A percentile compares a stretch with the other conserved stretches of the same genome.
Evolutionary conservation across 2,888 invertebrate genomes (phyloP).

Genomic region (Podotricha telesiphe): DNA sequence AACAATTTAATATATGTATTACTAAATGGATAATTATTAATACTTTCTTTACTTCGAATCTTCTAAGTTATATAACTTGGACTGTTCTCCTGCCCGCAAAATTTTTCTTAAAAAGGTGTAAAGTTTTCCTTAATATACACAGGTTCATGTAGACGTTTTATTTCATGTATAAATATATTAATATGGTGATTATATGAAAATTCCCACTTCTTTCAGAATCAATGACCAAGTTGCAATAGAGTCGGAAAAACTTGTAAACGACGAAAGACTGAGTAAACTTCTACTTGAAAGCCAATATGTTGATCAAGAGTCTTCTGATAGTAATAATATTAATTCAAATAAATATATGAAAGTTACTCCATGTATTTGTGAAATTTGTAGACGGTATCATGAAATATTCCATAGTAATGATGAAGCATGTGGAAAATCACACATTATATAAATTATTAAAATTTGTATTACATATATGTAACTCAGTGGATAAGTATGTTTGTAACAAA

Average conservation of each 20-base stretch:
- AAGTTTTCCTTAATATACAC: too few relatives aligned
- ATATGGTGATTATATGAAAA: too few relatives aligned
- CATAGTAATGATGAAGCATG: constrained; percentile 50
- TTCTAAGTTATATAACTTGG: too few relatives aligned
- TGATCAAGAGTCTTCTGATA: constrained; percentile 46
- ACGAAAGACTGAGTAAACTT: constrained; percentile 54
- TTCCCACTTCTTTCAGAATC: constrained; percentile 24
- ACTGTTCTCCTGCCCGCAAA: too few relatives aligned
- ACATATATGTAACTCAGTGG: too few relatives aligned
- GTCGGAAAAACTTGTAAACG: constrained; percentile 18
- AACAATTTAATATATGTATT: too few relatives aligned
- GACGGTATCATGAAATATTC: constrained; percentile 70
- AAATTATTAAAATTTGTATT: background rate
- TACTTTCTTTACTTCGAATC: too few relatives aligned
- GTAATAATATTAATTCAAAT: constrained; percentile 38
- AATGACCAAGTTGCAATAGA: constrained; percentile 32
- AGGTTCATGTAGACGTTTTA: too few relatives aligned
- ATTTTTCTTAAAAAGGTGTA: too few relatives aligned
- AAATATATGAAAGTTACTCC: constrained; percentile 49
- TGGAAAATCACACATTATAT: constrained; percentile 11
- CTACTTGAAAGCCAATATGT: constrained; percentile 69
- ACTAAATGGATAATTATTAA: too few relatives aligned
- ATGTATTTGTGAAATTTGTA: constrained; percentile 74
- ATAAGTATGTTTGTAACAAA: background rate
- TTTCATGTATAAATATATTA: too few relatives aligned